Percentiles rank a stretch among this genome's conserved stretches.
Conservation (phyloP, 2,888 invertebrate genomes). For the Odontocolon sp. region DNA sequence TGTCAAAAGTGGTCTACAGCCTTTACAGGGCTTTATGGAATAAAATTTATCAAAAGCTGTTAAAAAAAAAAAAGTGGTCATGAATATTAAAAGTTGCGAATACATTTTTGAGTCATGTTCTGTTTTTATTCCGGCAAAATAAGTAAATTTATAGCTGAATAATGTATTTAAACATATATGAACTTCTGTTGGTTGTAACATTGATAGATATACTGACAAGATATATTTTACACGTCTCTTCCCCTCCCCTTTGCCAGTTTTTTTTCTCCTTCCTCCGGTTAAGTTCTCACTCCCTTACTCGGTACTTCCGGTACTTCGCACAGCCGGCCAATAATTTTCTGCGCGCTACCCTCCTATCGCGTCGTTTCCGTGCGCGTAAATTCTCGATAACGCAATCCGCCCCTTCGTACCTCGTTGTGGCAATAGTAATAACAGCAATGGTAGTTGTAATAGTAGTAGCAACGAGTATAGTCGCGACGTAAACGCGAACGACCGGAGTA, state of each 20-base stretch:
- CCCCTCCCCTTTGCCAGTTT: conserved; percentile 41
- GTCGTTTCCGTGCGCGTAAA: conserved; percentile 23
- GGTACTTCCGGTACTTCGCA: conserved; percentile 49
- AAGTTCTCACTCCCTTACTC: conserved; percentile 2
- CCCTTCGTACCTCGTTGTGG: neutral
- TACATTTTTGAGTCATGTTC: no score
- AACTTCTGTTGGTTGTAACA: no score
- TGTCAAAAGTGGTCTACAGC: no score
- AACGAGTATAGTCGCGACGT: neutral
- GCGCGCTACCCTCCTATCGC: neutral
- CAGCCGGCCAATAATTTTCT: conserved; percentile 51
- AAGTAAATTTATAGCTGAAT: no score
- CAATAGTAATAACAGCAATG: no score
- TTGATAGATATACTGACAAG: no score
- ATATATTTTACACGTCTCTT: conserved; percentile 13
- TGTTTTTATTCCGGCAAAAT: no score
- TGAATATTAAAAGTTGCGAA: no score
- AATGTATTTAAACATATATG: no score
- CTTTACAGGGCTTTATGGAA: no score
- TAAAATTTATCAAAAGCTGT: no score
- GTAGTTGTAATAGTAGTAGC: neutral
- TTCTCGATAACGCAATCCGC: conserved; percentile 42
- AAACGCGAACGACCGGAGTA: conserved; percentile 6
- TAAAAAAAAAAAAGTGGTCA: no score
- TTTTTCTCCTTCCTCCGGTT: conserved; percentile 9